Evolutionary conservation across 2,113 vertebrate species (phyloP).

Genomic region (Erpornis zantholeuca): DNA sequence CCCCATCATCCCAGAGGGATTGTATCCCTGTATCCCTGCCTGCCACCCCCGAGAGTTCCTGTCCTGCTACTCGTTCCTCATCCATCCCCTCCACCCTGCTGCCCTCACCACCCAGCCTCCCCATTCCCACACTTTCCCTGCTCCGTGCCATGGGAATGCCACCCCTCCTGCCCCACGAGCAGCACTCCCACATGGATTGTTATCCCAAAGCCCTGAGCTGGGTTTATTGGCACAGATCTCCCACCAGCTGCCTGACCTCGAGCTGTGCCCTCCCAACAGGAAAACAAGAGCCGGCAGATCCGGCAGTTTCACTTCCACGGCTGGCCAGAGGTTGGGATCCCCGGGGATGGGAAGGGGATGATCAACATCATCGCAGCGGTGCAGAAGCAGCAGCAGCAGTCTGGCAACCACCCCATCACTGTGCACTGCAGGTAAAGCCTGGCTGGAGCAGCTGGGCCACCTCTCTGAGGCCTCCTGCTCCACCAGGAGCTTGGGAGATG

Average conservation of each 20-base stretch:
- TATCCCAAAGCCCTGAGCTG: background rate
- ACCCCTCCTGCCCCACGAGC: background rate
- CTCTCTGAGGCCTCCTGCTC: background rate
- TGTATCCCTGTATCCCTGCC: background rate
- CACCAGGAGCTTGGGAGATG: background rate
- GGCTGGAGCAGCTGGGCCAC: background rate
- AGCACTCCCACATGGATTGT: fast-evolving
- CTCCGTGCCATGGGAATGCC: background rate
- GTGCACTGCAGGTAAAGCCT: slow-evolving; percentile 93
- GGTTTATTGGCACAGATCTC: background rate
- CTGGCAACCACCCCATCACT: slow-evolving; percentile 97
- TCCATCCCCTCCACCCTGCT: background rate
- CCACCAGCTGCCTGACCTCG: background rate
- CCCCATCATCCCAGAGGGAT: background rate
- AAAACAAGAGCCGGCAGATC: slow-evolving; percentile 93
- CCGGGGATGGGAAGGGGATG: slow-evolving; percentile 95
- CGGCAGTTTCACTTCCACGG: slow-evolving; percentile 98
- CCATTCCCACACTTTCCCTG: background rate
- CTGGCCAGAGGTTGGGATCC: slow-evolving; percentile 98
- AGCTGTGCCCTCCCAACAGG: slow-evolving; percentile 68
- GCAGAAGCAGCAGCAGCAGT: slow-evolving; percentile 98
- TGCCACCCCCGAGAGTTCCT: background rate
- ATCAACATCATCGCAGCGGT: slow-evolving; percentile 97
- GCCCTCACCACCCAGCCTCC: background rate
- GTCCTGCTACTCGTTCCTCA: background rate